Percentiles rank a stretch among this genome's conserved stretches.
These are phyloP conservation scores for Dinocampus coccinellae DNA, from an alignment of 2,888 invertebrate genomes.

Conservation along the genomic window DNA sequence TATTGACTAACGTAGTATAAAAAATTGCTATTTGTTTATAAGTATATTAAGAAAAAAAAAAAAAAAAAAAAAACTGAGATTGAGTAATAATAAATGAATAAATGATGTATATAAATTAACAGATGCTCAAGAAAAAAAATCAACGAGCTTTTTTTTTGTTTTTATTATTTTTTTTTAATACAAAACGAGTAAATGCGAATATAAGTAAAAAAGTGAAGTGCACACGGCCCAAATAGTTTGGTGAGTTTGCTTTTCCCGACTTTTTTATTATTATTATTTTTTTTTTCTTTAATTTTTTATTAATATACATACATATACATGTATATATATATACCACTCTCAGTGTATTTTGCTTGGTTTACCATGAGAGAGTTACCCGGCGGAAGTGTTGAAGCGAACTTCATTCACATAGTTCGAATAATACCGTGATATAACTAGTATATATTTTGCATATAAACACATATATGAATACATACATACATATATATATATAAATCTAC, in stretches of 20 bases:
- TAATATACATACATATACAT: neutral
- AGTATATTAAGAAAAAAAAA: no score
- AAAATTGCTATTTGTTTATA: no score
- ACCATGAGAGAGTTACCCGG: conserved; percentile 10
- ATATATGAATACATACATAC: neutral
- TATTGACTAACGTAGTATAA: no score
- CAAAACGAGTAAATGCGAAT: neutral
- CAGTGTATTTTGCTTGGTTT: conserved; percentile 2
- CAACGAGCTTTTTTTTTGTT: no score
- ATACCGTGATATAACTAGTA: conserved; percentile 21
- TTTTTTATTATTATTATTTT: neutral
- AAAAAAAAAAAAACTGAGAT: neutral
- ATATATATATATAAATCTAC: neutral
- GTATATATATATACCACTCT: neutral
- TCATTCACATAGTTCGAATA: conserved; percentile 24
- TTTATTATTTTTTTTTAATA: no score
- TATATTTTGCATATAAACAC: neutral
- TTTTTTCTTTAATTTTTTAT: neutral
- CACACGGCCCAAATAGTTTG: neutral
- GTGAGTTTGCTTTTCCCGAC: neutral
- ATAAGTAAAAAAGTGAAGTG: neutral
- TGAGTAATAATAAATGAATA: no score
- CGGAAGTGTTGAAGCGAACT: conserved; percentile 21
- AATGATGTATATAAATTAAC: neutral
- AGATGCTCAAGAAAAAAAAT: neutral